Conservation (phyloP, 53 echinoderm and acorn worm genomes). For the Echinarachnius parma region DNA sequence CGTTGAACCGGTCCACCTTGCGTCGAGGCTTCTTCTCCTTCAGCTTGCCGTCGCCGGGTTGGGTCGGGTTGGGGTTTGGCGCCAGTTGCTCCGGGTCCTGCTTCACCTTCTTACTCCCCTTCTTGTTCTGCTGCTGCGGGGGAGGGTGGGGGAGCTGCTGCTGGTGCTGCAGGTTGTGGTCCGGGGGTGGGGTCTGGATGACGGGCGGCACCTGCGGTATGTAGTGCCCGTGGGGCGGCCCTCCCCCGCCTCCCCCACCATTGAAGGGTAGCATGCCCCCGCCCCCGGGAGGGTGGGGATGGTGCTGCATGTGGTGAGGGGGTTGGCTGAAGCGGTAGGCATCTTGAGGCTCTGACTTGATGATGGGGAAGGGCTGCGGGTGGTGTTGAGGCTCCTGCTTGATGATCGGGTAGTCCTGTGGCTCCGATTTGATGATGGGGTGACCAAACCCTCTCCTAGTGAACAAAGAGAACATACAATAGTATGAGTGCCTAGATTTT, state of each 20-base stretch:
- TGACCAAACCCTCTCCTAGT: constrained; percentile 32
- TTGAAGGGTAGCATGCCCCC: not conserved
- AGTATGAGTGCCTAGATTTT: too few relatives aligned
- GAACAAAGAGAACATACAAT: not conserved
- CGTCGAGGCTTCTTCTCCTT: constrained; percentile 95
- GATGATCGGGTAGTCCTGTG: constrained; percentile 40
- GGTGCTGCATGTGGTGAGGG: constrained; percentile 20
- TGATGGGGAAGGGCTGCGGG: constrained; percentile 33
- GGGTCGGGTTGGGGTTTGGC: too few relatives aligned
- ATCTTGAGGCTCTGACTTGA: constrained; percentile 41
- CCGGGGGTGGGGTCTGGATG: constrained; percentile 25
- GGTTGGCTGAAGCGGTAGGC: constrained; percentile 15
- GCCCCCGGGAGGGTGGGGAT: not conserved
- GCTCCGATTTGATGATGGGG: constrained; percentile 44
- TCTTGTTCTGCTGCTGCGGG: constrained; percentile 33
- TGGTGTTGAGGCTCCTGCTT: constrained; percentile 44
- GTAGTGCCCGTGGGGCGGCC: not conserved
- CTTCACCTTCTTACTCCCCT: constrained; percentile 73
- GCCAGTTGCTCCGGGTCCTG: constrained; percentile 91
- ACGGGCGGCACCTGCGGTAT: constrained; percentile 15
- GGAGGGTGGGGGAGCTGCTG: constrained; percentile 13
- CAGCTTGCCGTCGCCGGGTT: constrained; percentile 58
- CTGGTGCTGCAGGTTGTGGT: too few relatives aligned
- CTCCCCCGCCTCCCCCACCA: constrained; percentile 29
- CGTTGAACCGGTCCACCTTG: constrained; percentile 95